These are phyloP conservation scores for Heterotis niloticus DNA, from an alignment of 2,113 vertebrate species.

Conservation along the genomic window DNA sequence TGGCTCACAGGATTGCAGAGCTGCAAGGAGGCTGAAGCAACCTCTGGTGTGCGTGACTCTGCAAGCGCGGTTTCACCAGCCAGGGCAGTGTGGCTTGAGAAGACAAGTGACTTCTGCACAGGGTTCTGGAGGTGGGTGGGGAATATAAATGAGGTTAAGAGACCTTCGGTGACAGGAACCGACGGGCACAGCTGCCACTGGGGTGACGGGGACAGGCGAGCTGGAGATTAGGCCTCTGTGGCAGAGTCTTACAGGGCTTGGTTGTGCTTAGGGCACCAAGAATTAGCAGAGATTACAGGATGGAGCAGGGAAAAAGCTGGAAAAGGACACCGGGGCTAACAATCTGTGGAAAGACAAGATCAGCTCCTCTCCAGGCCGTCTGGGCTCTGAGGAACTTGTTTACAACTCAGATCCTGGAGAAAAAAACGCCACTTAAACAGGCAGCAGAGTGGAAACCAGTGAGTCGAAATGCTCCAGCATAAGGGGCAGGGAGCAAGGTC, in stretches of 20 bases:
- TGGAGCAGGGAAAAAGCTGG: background rate
- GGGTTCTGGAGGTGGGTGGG: background rate
- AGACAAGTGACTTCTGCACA: too few species aligned
- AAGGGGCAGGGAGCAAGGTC: background rate
- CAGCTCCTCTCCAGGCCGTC: background rate
- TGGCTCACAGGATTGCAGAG: too few species aligned
- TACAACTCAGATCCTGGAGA: too few species aligned
- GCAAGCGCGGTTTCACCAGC: too few species aligned
- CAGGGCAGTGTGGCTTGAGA: too few species aligned
- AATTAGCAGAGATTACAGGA: constrained; percentile 2
- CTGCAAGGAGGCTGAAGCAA: too few species aligned
- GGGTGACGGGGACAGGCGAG: background rate
- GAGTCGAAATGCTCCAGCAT: background rate
- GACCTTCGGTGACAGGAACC: background rate
- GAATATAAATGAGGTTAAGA: background rate
- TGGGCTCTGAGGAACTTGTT: background rate
- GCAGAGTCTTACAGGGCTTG: background rate
- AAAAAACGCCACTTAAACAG: constrained; percentile 35
- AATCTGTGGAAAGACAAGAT: background rate
- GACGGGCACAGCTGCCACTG: background rate
- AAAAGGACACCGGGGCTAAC: background rate
- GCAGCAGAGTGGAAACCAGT: background rate
- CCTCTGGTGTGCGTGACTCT: too few species aligned
- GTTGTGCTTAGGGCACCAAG: background rate
- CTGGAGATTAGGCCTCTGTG: background rate